Conservation (phyloP, 2,888 invertebrate genomes). For the Chaitophorus viminalis region DNA sequence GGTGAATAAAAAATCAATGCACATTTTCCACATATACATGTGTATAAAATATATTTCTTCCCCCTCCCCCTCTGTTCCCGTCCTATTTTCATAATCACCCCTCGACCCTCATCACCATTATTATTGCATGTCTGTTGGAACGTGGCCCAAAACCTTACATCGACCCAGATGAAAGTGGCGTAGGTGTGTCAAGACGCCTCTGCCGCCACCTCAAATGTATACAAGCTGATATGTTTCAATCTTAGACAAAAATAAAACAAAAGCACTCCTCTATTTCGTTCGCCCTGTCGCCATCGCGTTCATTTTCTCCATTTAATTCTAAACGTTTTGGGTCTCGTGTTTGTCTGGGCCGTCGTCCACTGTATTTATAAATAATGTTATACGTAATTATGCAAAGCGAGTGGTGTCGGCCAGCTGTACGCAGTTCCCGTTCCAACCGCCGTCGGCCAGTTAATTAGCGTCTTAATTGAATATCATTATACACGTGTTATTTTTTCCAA, state of each 20-base stretch:
- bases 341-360: neutral
- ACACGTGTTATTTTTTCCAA: constrained; percentile 52
- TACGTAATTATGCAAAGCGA: constrained; percentile 8
- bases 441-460: constrained; percentile 44
- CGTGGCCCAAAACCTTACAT: constrained; percentile 10
- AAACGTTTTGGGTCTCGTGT: constrained; percentile 30
- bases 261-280: constrained; percentile 11
- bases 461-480: constrained; percentile 51
- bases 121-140: constrained; percentile 21
- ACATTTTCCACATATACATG: neutral
- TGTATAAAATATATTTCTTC: neutral
- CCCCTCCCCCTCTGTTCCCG: neutral
- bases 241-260: constrained; percentile 54
- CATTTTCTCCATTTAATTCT: constrained; percentile 12
- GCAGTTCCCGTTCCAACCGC: constrained; percentile 13
- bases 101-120: neutral
- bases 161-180: constrained; percentile 32
- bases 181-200: constrained; percentile 40
- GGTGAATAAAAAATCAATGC: neutral
- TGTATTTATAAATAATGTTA: constrained; percentile 48
- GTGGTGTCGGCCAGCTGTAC: neutral
- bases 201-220: neutral
- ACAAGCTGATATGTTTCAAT: constrained; percentile 32
- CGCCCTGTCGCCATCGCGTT: neutral
- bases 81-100: neutral